phyloP scores from a whole-genome alignment of 2,113 vertebrate genomes.

The Xyliphius kryptos region DNA sequence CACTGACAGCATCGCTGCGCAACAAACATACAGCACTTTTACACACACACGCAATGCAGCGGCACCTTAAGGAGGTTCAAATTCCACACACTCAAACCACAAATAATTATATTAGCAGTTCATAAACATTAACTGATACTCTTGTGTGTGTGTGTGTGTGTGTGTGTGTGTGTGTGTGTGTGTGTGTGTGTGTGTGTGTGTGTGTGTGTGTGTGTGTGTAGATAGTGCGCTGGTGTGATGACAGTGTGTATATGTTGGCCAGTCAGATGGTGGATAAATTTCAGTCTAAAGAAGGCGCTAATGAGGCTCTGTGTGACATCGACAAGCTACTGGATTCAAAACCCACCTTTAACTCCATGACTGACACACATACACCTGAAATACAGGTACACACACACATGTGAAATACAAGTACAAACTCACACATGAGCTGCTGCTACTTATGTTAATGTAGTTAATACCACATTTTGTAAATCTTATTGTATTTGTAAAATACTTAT shows the following conservation, averaged over 20 bases:
- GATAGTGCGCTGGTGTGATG: conserved; percentile 83
- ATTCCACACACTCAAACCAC: background rate
- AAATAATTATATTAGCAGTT: no score
- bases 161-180: conserved; percentile 11
- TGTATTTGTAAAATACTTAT: no score
- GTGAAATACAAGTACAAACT: no score
- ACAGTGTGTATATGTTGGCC: conserved; percentile 85
- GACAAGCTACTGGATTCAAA: conserved; percentile 77
- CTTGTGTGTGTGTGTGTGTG: background rate
- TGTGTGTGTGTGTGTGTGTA: conserved; percentile 49
- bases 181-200: conserved; percentile 19
- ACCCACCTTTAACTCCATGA: conserved; percentile 68
- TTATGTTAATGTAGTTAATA: no score
- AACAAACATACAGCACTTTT: conserved; percentile 67
- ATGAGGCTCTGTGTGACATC: conserved; percentile 79
- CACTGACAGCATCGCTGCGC: conserved; percentile 72
- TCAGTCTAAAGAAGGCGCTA: conserved; percentile 83
- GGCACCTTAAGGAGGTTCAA: conserved; percentile 78
- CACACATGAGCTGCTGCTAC: no score
- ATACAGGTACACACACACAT: conserved; percentile 17
- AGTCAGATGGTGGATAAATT: conserved; percentile 86
- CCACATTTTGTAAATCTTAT: no score
- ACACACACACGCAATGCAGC: conserved; percentile 75
- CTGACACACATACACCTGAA: conserved; percentile 56
- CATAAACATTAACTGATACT: conserved; percentile 23